These are phyloP conservation scores for Hirtodrosophila confusa DNA, from an alignment of 2,888 invertebrate genomes.

Conservation along the genomic window DNA sequence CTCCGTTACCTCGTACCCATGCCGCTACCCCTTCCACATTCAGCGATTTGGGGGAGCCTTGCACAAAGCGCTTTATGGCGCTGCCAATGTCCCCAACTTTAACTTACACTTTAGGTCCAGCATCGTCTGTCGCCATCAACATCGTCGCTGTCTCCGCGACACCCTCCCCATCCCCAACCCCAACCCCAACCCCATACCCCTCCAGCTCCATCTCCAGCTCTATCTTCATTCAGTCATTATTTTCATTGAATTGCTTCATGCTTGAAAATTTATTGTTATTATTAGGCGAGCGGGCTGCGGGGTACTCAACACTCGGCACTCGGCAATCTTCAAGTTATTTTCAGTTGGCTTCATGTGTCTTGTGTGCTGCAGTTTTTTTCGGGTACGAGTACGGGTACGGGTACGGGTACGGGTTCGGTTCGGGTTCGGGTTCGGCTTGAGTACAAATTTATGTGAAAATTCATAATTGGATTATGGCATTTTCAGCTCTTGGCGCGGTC, in stretches of 20 bases:
- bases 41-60: conserved; percentile 48
- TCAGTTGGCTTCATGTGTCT: conserved; percentile 39
- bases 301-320: conserved; percentile 2
- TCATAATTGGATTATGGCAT: conserved; percentile 80
- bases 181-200: no score
- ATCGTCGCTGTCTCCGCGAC: conserved; percentile 5
- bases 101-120: conserved; percentile 18
- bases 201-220: conserved; percentile 22
- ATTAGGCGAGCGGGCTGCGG: conserved; percentile 48
- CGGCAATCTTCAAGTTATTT: conserved; percentile 39
- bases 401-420: conserved; percentile 3
- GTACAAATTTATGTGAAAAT: conserved; percentile 76
- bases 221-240: conserved; percentile 67
- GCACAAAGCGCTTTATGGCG: conserved; percentile 36
- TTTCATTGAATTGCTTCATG: conserved; percentile 76
- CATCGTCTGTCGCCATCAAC: conserved; percentile 37
- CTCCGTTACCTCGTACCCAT: not conserved
- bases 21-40: not conserved
- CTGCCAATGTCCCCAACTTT: conserved; percentile 36
- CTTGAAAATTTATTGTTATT: conserved; percentile 75
- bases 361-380: conserved; percentile 15
- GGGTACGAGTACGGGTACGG: no score
- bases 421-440: conserved; percentile 45
- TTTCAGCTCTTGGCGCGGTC: conserved; percentile 68
- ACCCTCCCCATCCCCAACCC: not conserved